Conservation (phyloP, 2,888 invertebrate genomes). For the Calephelis perditalis region DNA sequence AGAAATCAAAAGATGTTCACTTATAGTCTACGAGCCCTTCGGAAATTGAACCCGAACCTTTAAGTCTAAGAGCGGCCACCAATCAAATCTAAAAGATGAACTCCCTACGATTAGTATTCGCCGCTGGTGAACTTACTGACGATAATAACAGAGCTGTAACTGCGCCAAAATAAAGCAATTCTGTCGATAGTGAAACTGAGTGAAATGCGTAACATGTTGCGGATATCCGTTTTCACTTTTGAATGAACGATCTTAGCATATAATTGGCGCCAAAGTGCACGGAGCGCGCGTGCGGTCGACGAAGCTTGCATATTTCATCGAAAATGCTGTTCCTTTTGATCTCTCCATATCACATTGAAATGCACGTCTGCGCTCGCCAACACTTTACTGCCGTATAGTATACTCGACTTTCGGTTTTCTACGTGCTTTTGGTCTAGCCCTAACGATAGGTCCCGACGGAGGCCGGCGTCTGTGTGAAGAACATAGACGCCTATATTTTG, state of each 20-base stretch:
- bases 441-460: no score
- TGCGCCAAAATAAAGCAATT: background rate
- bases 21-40: no score
- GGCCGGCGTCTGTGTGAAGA: no score
- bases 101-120: background rate
- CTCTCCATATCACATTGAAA: background rate
- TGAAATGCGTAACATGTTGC: background rate
- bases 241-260: slow-evolving; percentile 12
- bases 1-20: no score
- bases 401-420: no score
- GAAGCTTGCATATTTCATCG: slow-evolving; percentile 1
- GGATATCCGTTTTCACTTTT: slow-evolving; percentile 12
- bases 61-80: no score
- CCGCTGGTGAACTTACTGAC: background rate
- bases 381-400: no score
- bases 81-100: no score
- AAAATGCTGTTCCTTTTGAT: background rate
- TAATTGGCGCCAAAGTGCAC: background rate
- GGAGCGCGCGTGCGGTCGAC: background rate
- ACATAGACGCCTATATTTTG: no score
- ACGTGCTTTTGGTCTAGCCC: no score
- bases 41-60: no score
- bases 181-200: background rate
- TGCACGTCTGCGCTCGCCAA: background rate
- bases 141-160: background rate